Percentiles rank a stretch among this genome's conserved stretches.
These are phyloP conservation scores for Neodontobutis hainanensis DNA, from an alignment of 2,113 vertebrate genomes.

Conservation along the genomic window DNA sequence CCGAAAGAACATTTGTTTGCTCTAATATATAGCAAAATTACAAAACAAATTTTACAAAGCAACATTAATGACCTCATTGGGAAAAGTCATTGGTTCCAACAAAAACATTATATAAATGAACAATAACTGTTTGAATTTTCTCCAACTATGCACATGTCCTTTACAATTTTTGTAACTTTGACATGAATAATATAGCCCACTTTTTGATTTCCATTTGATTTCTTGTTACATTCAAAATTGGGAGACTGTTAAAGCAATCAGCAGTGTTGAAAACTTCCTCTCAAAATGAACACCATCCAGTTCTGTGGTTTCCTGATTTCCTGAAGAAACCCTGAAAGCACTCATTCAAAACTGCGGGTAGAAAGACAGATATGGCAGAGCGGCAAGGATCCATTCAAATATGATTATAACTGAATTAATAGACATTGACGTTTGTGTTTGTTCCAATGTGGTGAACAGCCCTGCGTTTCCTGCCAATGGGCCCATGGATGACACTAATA, in stretches of 20 bases:
- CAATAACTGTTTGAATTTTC: too few relatives aligned
- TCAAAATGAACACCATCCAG: constrained; percentile 46
- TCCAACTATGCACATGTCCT: too few relatives aligned
- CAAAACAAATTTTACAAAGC: too few relatives aligned
- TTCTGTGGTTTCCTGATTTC: constrained; percentile 56
- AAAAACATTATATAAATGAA: too few relatives aligned
- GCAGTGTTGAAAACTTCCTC: constrained; percentile 35
- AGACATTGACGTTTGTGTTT: constrained; percentile 73
- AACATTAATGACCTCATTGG: too few relatives aligned
- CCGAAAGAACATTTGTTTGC: too few relatives aligned
- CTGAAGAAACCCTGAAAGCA: constrained; percentile 44
- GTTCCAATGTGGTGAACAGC: constrained; percentile 70
- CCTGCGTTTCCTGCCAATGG: constrained; percentile 67
- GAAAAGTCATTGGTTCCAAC: too few relatives aligned
- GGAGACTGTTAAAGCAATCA: constrained; percentile 44
- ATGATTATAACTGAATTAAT: constrained; percentile 75
- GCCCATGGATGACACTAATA: constrained; percentile 71
- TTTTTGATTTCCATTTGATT: neutral
- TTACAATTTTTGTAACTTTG: too few relatives aligned
- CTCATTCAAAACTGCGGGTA: constrained; percentile 55
- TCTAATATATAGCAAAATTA: too few relatives aligned
- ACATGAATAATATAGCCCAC: neutral
- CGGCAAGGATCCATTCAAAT: constrained; percentile 71
- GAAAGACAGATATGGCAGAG: constrained; percentile 57
- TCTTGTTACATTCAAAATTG: constrained; percentile 20